Conservation (phyloP, 2,113 vertebrate genomes). For the Myrmecophaga tridactyla region DNA sequence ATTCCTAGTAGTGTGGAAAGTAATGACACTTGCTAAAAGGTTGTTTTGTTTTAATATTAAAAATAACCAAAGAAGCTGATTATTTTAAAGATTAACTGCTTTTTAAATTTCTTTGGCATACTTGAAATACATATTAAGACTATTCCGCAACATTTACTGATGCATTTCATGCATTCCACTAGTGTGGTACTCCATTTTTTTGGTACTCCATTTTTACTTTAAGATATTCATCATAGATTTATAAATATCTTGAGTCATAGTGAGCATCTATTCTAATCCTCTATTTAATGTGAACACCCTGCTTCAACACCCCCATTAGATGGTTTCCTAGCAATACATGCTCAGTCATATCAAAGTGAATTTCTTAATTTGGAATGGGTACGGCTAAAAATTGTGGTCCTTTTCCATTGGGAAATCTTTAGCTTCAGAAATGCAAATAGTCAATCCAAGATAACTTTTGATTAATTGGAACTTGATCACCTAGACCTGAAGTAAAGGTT, state of each 20-base stretch:
- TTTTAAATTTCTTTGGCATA: conserved; percentile 16
- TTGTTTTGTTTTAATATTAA: conserved; percentile 34
- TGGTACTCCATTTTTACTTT: not conserved
- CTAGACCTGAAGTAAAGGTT: not conserved
- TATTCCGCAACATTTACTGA: not conserved
- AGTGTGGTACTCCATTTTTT: not conserved
- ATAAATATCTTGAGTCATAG: conserved; percentile 6
- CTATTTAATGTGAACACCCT: conserved; percentile 1
- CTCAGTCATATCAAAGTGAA: conserved; percentile 8
- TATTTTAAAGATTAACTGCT: not conserved
- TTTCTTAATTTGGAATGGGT: conserved; percentile 46
- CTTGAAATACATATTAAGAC: not conserved
- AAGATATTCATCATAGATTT: not conserved
- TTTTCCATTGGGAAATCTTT: not conserved
- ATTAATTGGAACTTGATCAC: not conserved
- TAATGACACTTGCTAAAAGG: not conserved
- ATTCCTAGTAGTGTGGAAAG: not conserved
- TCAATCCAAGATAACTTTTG: not conserved
- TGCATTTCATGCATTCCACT: not conserved
- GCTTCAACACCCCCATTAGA: not conserved
- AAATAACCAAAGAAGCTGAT: conserved; percentile 16
- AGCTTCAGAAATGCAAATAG: conserved; percentile 31
- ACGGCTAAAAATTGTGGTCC: not conserved
- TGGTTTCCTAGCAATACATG: not conserved
- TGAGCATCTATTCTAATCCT: not conserved